Percentiles rank a stretch among this genome's conserved stretches.
phyloP scores from a whole-genome alignment of 92 coral and sea anemone species.

The Palythoa grandis region DNA sequence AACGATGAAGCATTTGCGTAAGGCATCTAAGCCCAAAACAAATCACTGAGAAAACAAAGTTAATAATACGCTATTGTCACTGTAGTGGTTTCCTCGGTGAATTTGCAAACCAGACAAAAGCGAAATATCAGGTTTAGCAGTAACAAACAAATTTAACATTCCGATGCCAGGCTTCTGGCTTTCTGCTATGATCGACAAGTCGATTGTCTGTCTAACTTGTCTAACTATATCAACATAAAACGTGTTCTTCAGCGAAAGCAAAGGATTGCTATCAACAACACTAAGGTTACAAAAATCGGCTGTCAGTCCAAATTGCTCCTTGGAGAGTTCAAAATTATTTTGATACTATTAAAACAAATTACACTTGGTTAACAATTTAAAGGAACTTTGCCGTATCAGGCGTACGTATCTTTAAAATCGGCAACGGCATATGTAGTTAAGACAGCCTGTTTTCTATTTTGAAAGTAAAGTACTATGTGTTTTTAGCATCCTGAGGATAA shows the following conservation, averaged over 20 bases:
- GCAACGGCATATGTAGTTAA: not conserved
- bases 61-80: too few relatives aligned
- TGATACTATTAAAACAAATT: not conserved
- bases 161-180: not conserved
- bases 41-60: too few relatives aligned
- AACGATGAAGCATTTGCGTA: too few relatives aligned
- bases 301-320: not conserved
- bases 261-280: not conserved
- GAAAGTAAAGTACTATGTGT: not conserved
- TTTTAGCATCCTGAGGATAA: conserved; percentile 2
- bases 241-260: not conserved
- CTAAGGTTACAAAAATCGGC: not conserved
- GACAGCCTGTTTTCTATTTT: not conserved
- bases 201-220: not conserved
- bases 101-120: not conserved
- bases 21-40: too few relatives aligned
- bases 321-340: not conserved
- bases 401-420: not conserved
- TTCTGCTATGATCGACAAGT: not conserved
- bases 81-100: not conserved
- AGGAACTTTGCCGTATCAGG: not conserved
- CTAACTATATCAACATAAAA: not conserved
- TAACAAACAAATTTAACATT: not conserved
- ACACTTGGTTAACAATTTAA: not conserved
- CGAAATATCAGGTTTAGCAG: not conserved